Base-by-base conservation (phyloP, 1,140 invertebrate genomes). In the Conus betulinus region DNA sequence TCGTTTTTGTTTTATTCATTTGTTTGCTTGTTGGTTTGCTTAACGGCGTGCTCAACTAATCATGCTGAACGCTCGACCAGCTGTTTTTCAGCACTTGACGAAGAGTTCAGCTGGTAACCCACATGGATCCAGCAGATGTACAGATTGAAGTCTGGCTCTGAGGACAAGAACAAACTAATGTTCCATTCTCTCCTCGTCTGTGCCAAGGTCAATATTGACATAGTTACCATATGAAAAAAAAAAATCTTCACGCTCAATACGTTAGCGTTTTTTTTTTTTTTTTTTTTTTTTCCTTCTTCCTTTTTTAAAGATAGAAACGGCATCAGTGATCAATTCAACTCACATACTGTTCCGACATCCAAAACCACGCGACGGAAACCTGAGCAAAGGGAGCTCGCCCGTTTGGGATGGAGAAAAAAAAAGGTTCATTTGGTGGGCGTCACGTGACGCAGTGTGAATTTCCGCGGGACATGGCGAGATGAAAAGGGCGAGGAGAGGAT, bases 371-470 rank as follows among this genome's bases (percentile, higher is more conserved):
- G 13, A 5, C 4, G 23, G 55, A 6, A 84, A 84, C 23, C 23
- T 27, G 82, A 84, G 53, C 20, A 39, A 39, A 84, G 82, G n/a
- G 82, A 84, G 82, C 5, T 60, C 4, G 23, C 10, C 39, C 3
- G 39, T 39, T 39, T 39, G 39, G 39, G 27, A 0, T 5, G 13
- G 53, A 27, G 82, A 27, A 3, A 17, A 27, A 3, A 17, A 53
- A n/a, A 8, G 82, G 11, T 23, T 63, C 23, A 67, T n/a, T 83
- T 53, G 39, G 23, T 7, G 20, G n/a, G 82, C 57, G 55, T 84
- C 82, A 84, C 57, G 82, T 84, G 82, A 84, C 82, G 8, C 82
- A 39, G 82, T 60, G 82, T 84, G 55, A 84, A 13, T 84, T 84
- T 84, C 82, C 23, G 20, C 53, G 82, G 39, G 82, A 84, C 82